These are phyloP conservation scores for Sicus ferrugineus DNA, from an alignment of 2,888 invertebrate genomes.

Conservation along the genomic window DNA sequence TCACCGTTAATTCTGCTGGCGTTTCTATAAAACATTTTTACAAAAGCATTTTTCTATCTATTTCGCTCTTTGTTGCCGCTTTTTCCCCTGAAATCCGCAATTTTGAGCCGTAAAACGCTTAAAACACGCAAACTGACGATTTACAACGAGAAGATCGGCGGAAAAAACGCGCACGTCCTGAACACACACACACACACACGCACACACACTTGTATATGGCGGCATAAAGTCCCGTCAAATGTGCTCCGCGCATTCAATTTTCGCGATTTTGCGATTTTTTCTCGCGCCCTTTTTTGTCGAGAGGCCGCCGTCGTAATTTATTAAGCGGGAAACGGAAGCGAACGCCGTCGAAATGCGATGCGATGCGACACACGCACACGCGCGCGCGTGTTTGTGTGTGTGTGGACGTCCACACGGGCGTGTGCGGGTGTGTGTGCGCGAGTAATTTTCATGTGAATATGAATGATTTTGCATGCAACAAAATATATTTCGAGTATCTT, in stretches of 20 bases:
- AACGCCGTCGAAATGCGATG: conserved; percentile 16
- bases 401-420: background rate
- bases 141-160: background rate
- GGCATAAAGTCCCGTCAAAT: conserved; percentile 1
- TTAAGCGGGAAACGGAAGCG: conserved; percentile 29
- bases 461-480: conserved; percentile 25
- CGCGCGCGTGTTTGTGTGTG: background rate
- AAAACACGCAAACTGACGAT: conserved; percentile 1
- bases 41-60: background rate
- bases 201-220: background rate
- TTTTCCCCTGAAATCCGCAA: background rate
- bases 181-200: background rate
- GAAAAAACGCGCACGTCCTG: background rate
- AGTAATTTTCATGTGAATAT: conserved; percentile 27
- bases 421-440: conserved; percentile 4
- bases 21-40: background rate
- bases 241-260: background rate
- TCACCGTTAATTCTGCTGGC: background rate
- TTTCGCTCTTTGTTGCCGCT: background rate
- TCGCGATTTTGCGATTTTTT: conserved; percentile 1
- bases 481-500: conserved; percentile 20
- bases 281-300: background rate
- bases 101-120: conserved; percentile 6
- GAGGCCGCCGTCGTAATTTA: conserved; percentile 23
- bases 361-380: conserved; percentile 5